Evolutionary conservation across 2,797 vertebrate genomes (phyloP).

Genomic region (Dromococcyx pavoninus): DNA sequence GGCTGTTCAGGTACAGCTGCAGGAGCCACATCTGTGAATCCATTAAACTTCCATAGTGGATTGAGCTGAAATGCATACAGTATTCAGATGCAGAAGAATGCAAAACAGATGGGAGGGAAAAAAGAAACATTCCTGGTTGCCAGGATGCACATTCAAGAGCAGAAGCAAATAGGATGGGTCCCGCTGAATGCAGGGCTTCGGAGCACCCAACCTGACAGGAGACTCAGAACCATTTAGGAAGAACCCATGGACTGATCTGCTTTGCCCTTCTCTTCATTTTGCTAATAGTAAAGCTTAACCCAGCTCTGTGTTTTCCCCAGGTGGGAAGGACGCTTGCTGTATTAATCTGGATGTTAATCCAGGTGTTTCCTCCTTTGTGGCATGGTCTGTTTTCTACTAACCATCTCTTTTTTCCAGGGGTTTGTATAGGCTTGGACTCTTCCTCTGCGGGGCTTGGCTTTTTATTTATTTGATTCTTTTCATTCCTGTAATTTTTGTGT

Average conservation of each 20-base stretch:
- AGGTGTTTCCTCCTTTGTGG: conserved; percentile 35
- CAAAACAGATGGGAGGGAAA: background rate
- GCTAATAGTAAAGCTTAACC: conserved; percentile 56
- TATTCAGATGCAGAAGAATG: background rate
- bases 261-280: conserved; percentile 36
- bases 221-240: conserved; percentile 15
- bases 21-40: background rate
- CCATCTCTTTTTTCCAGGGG: conserved; percentile 65
- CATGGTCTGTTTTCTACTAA: conserved; percentile 64
- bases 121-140: background rate
- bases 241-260: conserved; percentile 8
- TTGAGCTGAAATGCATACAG: background rate
- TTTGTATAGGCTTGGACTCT: conserved; percentile 25
- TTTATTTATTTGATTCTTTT: background rate
- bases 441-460: background rate
- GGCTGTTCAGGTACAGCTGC: background rate
- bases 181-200: background rate
- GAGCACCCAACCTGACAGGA: background rate
- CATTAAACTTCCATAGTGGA: background rate
- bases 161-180: background rate
- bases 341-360: conserved; percentile 69
- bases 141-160: background rate
- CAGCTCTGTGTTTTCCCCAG: background rate
- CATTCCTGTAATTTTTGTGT: background rate
- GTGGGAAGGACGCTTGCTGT: conserved; percentile 47